phyloP scores from a whole-genome alignment of 2,888 invertebrate species.

The Spisula solida region DNA sequence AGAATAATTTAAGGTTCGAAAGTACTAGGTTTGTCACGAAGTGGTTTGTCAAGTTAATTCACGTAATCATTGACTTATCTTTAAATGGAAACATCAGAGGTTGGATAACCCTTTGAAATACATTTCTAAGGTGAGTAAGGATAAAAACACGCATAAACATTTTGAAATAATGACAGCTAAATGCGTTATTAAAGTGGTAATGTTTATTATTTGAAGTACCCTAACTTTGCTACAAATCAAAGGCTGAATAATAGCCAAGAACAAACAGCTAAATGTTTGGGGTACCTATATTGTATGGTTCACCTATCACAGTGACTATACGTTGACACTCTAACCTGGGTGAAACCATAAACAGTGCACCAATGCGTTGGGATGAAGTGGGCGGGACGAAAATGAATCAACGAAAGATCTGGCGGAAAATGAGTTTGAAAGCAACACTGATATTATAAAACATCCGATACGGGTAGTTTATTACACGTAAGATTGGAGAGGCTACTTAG shows the following conservation, averaged over 20 bases:
- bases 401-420: constrained; percentile 17
- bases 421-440: constrained; percentile 25
- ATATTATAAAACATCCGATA: not conserved
- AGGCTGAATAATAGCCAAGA: constrained; percentile 36
- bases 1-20: not conserved
- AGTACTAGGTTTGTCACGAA: not conserved
- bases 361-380: constrained; percentile 20
- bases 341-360: not conserved
- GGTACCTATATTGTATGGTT: constrained; percentile 27
- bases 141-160: not conserved
- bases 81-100: constrained; percentile 8
- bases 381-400: constrained; percentile 39
- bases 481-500: not conserved
- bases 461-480: constrained; percentile 23
- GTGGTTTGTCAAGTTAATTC: not conserved
- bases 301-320: not conserved
- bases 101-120: not conserved
- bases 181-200: constrained; percentile 7
- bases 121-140: constrained; percentile 6
- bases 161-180: constrained; percentile 14
- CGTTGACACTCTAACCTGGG: not conserved
- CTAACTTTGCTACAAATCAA: constrained; percentile 34
- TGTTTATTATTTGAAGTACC: constrained; percentile 38
- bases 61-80: constrained; percentile 15
- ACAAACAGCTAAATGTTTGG: constrained; percentile 37